phyloP scores from a whole-genome alignment of 2,888 invertebrate genomes.

The Trichogramma dendrolimi region DNA sequence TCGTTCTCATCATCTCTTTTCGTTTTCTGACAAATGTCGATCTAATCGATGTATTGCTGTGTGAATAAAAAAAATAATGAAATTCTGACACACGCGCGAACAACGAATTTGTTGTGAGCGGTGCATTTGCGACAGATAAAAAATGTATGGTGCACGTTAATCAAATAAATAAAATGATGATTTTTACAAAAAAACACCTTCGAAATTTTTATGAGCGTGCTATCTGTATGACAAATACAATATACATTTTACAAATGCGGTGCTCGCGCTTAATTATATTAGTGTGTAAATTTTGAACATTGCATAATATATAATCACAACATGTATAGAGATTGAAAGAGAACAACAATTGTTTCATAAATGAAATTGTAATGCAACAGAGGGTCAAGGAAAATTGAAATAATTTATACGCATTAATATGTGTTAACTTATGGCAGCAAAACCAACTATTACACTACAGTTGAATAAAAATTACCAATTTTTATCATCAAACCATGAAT shows the following conservation, averaged over 20 bases:
- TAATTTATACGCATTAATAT: constrained; percentile 22
- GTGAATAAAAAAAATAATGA: constrained; percentile 15
- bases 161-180: too few relatives aligned
- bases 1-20: constrained; percentile 29
- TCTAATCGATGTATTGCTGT: constrained; percentile 24
- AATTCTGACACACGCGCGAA: constrained; percentile 24
- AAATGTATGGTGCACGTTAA: constrained; percentile 10
- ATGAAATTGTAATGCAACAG: constrained; percentile 41
- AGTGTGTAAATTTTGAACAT: constrained; percentile 48
- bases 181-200: too few relatives aligned
- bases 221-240: constrained; percentile 8
- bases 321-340: constrained; percentile 51
- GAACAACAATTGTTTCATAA: constrained; percentile 46
- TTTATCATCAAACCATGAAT: not conserved
- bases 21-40: constrained; percentile 27
- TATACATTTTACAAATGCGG: constrained; percentile 32
- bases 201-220: too few relatives aligned
- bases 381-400: constrained; percentile 19
- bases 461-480: too few relatives aligned
- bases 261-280: constrained; percentile 45
- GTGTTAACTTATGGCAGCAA: not conserved
- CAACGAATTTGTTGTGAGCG: constrained; percentile 20
- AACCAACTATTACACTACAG: not conserved
- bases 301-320: constrained; percentile 53
- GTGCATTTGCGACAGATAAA: constrained; percentile 14